Percentiles rank a stretch among this genome's conserved stretches.
These are phyloP conservation scores for Esox masquinongy DNA, from an alignment of 2,797 vertebrate genomes.

Conservation along the genomic window DNA sequence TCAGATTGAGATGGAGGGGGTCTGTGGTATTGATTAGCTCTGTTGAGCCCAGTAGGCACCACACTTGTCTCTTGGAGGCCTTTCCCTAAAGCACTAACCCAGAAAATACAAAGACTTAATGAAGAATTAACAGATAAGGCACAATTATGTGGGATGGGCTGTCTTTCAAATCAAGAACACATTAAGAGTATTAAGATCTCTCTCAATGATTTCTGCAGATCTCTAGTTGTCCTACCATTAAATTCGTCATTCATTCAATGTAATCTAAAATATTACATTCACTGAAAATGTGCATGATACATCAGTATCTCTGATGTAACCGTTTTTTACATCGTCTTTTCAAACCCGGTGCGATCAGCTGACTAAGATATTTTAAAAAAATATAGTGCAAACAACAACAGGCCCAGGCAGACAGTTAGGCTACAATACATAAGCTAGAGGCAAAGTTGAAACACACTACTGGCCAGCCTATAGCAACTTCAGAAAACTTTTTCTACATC, in stretches of 20 bases:
- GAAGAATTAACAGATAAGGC: constrained; percentile 75
- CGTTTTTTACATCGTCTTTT: background rate
- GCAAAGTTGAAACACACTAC: background rate
- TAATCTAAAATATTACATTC: background rate
- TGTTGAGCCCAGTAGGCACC: constrained; percentile 52
- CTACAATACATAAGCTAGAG: background rate
- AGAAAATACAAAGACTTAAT: constrained; percentile 57
- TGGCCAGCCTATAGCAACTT: background rate
- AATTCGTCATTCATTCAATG: background rate
- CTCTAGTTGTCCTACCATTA: background rate
- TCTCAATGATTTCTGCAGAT: background rate
- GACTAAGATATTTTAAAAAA: constrained; percentile 1
- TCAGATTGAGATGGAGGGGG: constrained; percentile 50
- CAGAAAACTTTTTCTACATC: background rate
- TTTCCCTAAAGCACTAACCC: constrained; percentile 59
- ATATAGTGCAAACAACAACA: constrained; percentile 4
- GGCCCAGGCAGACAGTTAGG: background rate
- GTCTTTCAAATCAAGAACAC: constrained; percentile 50
- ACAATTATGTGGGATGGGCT: constrained; percentile 57
- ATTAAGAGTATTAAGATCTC: background rate
- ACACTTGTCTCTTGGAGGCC: constrained; percentile 54
- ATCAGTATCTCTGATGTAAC: background rate
- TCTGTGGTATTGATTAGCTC: constrained; percentile 65
- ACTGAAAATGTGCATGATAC: background rate
- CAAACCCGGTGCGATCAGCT: background rate